Percentiles rank a stretch among this genome's conserved stretches.
Conservation (phyloP, 2,888 invertebrate species). For the Lapara coniferarum region DNA sequence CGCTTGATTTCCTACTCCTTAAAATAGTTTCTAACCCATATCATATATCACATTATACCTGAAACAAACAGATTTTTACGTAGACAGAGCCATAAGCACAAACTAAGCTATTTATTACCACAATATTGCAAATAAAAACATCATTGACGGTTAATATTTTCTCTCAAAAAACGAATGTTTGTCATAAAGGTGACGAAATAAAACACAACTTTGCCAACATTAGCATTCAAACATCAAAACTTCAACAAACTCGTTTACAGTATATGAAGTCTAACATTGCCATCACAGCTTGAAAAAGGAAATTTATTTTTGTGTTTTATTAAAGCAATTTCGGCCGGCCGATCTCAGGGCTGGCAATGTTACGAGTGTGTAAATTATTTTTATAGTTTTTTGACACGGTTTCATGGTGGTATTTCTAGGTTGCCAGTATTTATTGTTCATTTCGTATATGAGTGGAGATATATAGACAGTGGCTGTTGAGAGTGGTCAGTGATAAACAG, state of each 20-base stretch:
- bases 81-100: no score
- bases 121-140: no score
- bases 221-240: slow-evolving; percentile 32
- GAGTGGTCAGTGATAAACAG: neutral
- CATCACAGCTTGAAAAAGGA: slow-evolving; percentile 52
- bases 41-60: no score
- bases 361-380: slow-evolving; percentile 28
- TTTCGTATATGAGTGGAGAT: slow-evolving; percentile 7
- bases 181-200: no score
- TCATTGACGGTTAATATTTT: no score
- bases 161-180: no score
- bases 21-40: no score
- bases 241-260: slow-evolving; percentile 31
- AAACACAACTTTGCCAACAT: slow-evolving; percentile 19
- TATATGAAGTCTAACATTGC: slow-evolving; percentile 39
- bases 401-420: slow-evolving; percentile 16
- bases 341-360: slow-evolving; percentile 48
- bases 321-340: slow-evolving; percentile 58
- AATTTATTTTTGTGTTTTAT: slow-evolving; percentile 70
- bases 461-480: slow-evolving; percentile 8
- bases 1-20: no score
- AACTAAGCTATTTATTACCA: no score
- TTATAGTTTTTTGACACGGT: slow-evolving; percentile 21
- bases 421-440: slow-evolving; percentile 18
- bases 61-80: no score